Conservation (phyloP, 2,888 invertebrate genomes). For the Saturnia japonica region DNA sequence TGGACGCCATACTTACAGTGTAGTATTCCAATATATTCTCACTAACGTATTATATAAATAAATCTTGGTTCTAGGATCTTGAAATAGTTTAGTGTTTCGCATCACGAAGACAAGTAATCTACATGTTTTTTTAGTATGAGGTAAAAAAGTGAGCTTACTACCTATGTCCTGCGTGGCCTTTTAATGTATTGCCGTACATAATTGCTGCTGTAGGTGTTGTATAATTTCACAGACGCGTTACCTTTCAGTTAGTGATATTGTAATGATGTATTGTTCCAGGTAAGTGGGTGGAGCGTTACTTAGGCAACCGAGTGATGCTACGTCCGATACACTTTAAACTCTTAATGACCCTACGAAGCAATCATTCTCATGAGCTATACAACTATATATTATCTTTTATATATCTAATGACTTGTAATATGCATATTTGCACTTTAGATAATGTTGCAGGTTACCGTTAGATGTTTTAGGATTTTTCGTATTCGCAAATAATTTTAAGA, state of each 20-base stretch:
- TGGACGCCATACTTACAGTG: no score
- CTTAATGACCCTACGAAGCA: slow-evolving; percentile 50
- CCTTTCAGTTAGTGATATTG: slow-evolving; percentile 68
- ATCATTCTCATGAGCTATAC: slow-evolving; percentile 26
- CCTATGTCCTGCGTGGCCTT: no score
- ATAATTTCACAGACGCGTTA: slow-evolving; percentile 57
- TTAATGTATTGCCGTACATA: background rate
- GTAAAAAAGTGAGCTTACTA: no score
- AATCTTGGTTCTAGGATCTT: no score
- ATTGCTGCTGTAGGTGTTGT: slow-evolving; percentile 49
- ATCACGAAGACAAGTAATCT: no score
- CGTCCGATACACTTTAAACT: slow-evolving; percentile 62
- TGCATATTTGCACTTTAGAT: slow-evolving; percentile 1
- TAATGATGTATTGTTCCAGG: slow-evolving; percentile 81
- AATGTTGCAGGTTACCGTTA: background rate
- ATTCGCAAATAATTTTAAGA: background rate
- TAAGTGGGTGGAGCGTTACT: slow-evolving; percentile 68
- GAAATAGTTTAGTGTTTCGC: no score
- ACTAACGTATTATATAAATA: no score
- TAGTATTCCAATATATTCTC: no score
- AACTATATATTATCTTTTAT: background rate
- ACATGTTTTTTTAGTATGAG: no score
- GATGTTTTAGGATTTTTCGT: background rate
- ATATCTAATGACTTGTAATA: background rate
- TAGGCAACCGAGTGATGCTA: slow-evolving; percentile 58